These are phyloP conservation scores for Cyprinodon tularosa DNA, from an alignment of 2,113 vertebrate genomes.

Conservation along the genomic window DNA sequence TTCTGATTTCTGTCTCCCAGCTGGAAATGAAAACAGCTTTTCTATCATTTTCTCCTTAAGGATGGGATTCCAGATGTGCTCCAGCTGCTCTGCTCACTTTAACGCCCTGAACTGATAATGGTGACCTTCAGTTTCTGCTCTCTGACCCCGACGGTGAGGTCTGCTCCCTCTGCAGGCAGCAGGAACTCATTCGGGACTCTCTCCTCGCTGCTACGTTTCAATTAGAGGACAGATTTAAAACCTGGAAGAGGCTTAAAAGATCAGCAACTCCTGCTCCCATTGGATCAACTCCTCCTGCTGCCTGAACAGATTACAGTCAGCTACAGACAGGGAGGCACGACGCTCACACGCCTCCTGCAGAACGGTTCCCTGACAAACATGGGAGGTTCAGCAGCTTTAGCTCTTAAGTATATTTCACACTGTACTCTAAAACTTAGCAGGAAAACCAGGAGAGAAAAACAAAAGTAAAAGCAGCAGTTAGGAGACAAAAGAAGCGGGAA, in stretches of 20 bases:
- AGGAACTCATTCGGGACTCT: neutral
- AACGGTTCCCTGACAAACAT: neutral
- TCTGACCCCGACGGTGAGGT: neutral
- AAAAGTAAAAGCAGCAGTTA: neutral
- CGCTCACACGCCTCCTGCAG: neutral
- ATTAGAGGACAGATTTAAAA: conserved; percentile 31
- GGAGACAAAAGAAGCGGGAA: neutral
- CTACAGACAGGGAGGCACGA: neutral
- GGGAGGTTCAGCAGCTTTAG: neutral
- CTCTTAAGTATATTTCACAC: neutral
- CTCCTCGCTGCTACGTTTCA: neutral
- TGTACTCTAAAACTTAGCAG: neutral
- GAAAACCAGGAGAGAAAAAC: neutral
- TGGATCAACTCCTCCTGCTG: conserved; percentile 6
- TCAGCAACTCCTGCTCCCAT: conserved; percentile 30
- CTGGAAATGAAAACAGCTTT: neutral
- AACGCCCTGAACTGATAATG: neutral
- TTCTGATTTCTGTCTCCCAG: neutral
- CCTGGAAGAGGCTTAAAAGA: conserved; percentile 57
- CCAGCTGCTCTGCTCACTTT: neutral
- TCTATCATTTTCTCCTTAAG: too few species aligned
- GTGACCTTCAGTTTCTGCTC: neutral
- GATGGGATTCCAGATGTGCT: neutral
- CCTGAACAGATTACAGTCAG: conserved; percentile 20
- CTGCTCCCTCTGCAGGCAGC: neutral